phyloP scores from a whole-genome alignment of 30 jellyfish, hydroid and myxozoan species.

The Aurelia coerulea region DNA sequence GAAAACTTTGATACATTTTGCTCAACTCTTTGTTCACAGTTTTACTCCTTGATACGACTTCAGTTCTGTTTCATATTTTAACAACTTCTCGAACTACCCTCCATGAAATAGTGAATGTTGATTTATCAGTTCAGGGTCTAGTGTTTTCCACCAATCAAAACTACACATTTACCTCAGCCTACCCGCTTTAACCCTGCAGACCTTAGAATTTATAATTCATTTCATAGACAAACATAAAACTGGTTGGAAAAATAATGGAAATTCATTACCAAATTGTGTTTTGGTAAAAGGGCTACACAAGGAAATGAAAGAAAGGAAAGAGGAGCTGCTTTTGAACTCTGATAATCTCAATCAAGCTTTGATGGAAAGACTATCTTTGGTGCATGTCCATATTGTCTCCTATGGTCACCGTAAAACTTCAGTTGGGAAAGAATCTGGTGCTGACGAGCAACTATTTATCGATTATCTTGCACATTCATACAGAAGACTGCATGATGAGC shows the following conservation, averaged over 20 bases:
- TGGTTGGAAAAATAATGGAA: constrained; percentile 51
- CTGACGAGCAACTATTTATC: constrained; percentile 70
- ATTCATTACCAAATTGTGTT: constrained; percentile 63
- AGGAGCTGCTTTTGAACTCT: constrained; percentile 26
- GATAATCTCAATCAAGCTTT: constrained; percentile 89
- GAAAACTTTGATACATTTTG: too few relatives aligned
- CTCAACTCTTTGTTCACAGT: too few relatives aligned
- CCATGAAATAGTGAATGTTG: too few relatives aligned
- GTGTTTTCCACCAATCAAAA: too few relatives aligned
- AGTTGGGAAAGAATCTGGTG: constrained; percentile 38
- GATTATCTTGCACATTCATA: constrained; percentile 75
- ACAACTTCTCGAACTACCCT: too few relatives aligned
- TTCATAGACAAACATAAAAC: constrained; percentile 43
- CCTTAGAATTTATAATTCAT: too few relatives aligned
- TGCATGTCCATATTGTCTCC: constrained; percentile 36
- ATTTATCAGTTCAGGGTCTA: too few relatives aligned
- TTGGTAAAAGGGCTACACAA: constrained; percentile 64
- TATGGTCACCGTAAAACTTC: not conserved
- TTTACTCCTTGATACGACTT: too few relatives aligned
- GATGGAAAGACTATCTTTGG: constrained; percentile 85
- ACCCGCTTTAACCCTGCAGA: too few relatives aligned
- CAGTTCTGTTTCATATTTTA: too few relatives aligned
- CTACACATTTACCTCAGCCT: too few relatives aligned
- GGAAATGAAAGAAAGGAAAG: constrained; percentile 73
- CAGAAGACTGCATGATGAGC: constrained; percentile 69